Evolutionary conservation across 2,113 vertebrate species (phyloP), one percentile per base, ranked within the genome.

Genomic region (Sarotherodon lohbergeri): DNA sequence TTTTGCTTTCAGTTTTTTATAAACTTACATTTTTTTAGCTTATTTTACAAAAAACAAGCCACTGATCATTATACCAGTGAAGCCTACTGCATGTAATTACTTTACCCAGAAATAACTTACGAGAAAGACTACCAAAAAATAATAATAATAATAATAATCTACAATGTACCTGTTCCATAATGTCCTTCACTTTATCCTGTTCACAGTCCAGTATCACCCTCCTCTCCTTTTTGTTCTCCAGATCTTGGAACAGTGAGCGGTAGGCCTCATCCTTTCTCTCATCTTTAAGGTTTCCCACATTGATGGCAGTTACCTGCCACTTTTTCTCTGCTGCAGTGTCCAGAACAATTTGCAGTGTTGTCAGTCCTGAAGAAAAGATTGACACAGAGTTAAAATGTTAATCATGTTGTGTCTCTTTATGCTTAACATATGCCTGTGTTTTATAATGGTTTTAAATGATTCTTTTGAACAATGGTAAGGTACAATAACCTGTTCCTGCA

Each of bases 221-320:
- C 41, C 98, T 96, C 94, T 99, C 98, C 85, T 99, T 99, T 96
- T 99, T 99, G 91, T 97, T 97, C 94, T 99, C 98, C 90, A 99
- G 96, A 91, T 99, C 99, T 93, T 99, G 98, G 94, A 99, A 99
- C 17, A 99, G 97, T 0, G 98, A 99, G 88, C 99, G 97, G 90
- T 99, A 99, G 1, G 98, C 98, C 94, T 99, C 99, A 66, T 99
- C 99, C 94, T 99, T 99, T 91, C 97, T 97, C 94, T 99, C 99
- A 71, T 99, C 99, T 90, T 99, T 99, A 91, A 99, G 98, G 95
- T 99, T 99, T 12, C 98, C 99, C 90, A 99, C 99, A 36, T 99
- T 99, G 95, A 99, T 99, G 86, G 99, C 98, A 6, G 98, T 99
- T 95, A 99, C 98, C 92, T 99, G 98, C 99, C 99, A 99, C 93